Evolutionary conservation across 2,797 vertebrate genomes (phyloP), one percentile per base, ranked within the genome.

Genomic region (Nannoperca obscura): DNA sequence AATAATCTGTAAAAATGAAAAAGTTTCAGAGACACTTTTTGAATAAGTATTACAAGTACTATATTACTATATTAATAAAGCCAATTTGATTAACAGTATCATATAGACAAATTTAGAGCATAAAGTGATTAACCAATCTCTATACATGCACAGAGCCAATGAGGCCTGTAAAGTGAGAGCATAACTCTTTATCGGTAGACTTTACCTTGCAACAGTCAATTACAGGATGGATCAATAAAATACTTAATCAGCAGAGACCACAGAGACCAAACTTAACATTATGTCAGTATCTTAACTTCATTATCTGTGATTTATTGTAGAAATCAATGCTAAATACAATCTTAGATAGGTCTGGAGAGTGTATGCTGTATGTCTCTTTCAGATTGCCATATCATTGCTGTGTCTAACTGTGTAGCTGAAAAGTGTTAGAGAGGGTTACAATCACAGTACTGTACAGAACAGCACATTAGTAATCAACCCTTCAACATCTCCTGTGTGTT

Each of bases 171-270:
- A 74, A 82, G 36, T 44, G 59, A 73, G 58, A 67, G 36, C 47
- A 22, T 73, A 59, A 65, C 49, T 79, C 59, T 88, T 66, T 61
- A 70, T 80, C 63, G 71, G 75, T 62, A 75, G 65, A 78, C 65
- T 82, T 63, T 74, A 67, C 60, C 65, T 73, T 71, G 64, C 79
- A 77, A 76, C 55, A 74, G 68, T 83, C 65, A 89, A 92, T 91
- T 85, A 88, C 75, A 76, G 76, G 22, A 17, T n/a, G 30, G 60
- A 81, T 91, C 92, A 85, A 90, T 91, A 85, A 74, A 89, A 65
- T 65, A 82, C 86, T 80, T 78, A 69, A 89, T 86, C 83, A 89
- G 67, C 73, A 74, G 68, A 74, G 79, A 87, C 70, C 62, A 72
- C 70, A 73, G 64, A 74, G 72, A 58, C 82, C 79, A 81, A 83